Base-by-base conservation (phyloP, 2,797 vertebrate genomes). In the Paedocypris micromegethes region DNA sequence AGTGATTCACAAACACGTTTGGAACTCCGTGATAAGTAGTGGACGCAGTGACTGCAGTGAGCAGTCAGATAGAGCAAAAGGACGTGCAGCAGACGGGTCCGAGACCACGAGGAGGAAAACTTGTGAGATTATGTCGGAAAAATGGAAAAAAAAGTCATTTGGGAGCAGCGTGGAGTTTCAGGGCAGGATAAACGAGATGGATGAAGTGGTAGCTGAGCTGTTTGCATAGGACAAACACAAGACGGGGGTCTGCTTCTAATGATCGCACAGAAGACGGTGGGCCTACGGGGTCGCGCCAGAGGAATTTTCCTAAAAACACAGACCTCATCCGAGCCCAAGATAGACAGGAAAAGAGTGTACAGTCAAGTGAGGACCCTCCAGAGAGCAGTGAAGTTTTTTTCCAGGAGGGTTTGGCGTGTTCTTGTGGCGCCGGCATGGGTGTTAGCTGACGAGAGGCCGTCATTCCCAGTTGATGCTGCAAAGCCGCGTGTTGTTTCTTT, bases 301-400 rank as follows among this genome's bases (percentile, higher is more conserved):
- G 67, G 84, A 87, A 86, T 84, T 88, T 89, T 89, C 86, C 86
- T 85, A 84, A 86, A 88, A 87, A 84, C 83, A 86, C 84, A 84
- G 83, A 83, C 81, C 80, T 83, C 79, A 76, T 73, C 42, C 50
- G 23, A 82, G 82, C 81, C 83, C 84, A 83, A 82, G 81, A 85
- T 79, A 85, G 85, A 84, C 82, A 78, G 83, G 82, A 84, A 86
- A 83, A 81, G 85, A 85, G 74, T 6, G 72, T 71, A 76, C 73
- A 78, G 77, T 72, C 64, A 68, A 80, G 72, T 66, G 77, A 78
- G 74, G 84, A 85, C 80, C 85, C 87, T 87, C 85, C 80, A 75
- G 86, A 84, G 88, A 86, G 86, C 80, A 85, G 79, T 70, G 85
- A 85, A 88, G 84, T 83, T 88, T 88, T 89, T 88, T 88, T 78